Evolutionary conservation across 2,797 vertebrate species (phyloP).

Genomic region (Bradypodion pumilum): DNA sequence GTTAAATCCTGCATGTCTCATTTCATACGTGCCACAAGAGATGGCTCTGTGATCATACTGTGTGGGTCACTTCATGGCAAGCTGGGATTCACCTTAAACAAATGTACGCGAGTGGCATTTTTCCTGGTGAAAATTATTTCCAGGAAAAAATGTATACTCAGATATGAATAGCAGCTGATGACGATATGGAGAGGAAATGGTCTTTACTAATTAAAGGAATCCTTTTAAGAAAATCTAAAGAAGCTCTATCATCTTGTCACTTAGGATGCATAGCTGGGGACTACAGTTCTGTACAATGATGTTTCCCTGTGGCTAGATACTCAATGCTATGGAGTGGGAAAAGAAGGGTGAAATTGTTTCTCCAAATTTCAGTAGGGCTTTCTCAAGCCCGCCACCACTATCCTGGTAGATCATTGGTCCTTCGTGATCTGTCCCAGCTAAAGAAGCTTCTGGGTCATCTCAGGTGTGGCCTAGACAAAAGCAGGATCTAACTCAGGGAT

Average conservation of each 20-base stretch:
- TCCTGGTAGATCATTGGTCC: neutral
- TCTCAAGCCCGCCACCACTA: neutral
- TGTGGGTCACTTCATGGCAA: no score
- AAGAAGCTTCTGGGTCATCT: neutral
- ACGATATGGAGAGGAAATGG: constrained; percentile 1
- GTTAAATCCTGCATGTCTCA: no score
- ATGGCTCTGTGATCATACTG: no score
- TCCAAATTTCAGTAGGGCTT: neutral
- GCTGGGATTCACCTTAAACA: no score
- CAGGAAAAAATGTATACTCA: no score
- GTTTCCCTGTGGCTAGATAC: neutral
- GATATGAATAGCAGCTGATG: no score
- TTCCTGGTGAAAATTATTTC: no score
- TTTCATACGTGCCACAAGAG: no score
- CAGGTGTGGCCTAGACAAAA: neutral
- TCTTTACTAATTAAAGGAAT: neutral
- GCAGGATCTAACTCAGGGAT: neutral
- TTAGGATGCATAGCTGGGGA: no score
- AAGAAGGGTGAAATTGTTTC: no score
- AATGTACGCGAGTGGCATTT: no score
- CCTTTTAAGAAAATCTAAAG: neutral
- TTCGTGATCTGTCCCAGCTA: neutral
- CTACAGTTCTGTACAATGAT: neutral
- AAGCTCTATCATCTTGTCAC: neutral
- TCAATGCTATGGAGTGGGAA: neutral